phyloP scores from a whole-genome alignment of 2,113 vertebrate genomes.

The Sakesphorus luctuosus region DNA sequence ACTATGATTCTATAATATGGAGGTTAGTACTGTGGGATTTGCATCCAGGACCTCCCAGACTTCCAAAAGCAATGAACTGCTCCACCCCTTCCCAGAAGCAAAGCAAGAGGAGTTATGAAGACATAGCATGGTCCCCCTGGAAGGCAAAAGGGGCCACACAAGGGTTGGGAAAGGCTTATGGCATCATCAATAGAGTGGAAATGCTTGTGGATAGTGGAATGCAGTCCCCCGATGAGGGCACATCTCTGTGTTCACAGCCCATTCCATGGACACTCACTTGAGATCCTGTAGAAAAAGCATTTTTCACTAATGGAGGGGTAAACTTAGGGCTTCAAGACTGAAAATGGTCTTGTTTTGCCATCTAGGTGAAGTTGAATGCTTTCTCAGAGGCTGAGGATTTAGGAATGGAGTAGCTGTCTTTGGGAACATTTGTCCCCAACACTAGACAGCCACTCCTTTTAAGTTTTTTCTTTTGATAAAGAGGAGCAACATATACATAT shows the following conservation, averaged over 20 bases:
- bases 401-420: background rate
- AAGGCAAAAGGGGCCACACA: background rate
- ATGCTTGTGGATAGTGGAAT: background rate
- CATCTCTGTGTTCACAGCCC: background rate
- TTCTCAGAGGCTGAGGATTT: background rate
- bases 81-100: rapidly evolving
- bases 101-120: background rate
- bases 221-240: background rate
- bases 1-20: background rate
- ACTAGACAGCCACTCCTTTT: background rate
- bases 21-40: background rate
- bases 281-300: background rate
- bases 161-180: background rate
- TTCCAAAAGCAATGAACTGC: background rate
- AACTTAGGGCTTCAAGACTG: background rate
- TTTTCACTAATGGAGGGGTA: background rate
- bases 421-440: background rate
- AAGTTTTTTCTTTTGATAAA: background rate
- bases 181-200: background rate
- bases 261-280: rapidly evolving
- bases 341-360: background rate
- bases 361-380: background rate
- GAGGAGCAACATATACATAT: conserved; percentile 23
- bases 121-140: rapidly evolving
- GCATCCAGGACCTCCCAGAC: background rate